Conservation (phyloP, 1,140 invertebrate genomes). For the Battus philenor region DNA sequence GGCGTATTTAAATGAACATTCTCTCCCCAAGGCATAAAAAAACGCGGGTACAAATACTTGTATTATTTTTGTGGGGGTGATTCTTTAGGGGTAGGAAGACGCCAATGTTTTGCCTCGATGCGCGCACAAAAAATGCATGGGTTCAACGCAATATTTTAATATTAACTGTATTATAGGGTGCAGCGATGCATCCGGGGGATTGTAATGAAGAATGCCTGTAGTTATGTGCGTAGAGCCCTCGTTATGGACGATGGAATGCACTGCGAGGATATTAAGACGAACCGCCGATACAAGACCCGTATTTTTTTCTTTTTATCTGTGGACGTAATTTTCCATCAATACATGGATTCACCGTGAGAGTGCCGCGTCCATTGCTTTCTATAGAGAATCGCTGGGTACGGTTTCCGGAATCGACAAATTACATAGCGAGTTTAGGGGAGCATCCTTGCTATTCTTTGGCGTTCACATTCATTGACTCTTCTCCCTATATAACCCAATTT, state of each 20-base stretch:
- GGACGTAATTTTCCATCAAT: no score
- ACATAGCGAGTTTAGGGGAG: no score
- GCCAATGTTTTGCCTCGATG: conserved; percentile 63
- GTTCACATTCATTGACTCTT: no score
- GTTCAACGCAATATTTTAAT: conserved; percentile 71
- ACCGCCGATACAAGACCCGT: no score
- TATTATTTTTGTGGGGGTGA: conserved; percentile 66
- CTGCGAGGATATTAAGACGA: neutral
- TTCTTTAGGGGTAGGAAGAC: conserved; percentile 43
- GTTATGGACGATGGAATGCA: conserved; percentile 5
- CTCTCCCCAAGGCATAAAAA: conserved; percentile 44
- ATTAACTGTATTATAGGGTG: conserved; percentile 69
- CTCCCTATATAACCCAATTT: no score
- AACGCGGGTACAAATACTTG: conserved; percentile 66
- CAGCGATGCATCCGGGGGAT: conserved; percentile 47
- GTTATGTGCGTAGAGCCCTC: conserved; percentile 36
- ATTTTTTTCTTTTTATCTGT: no score
- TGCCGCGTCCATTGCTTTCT: no score
- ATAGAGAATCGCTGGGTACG: no score
- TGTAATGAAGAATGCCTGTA: conserved; percentile 33
- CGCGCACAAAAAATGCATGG: conserved; percentile 63
- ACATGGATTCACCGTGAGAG: no score
- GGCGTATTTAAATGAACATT: conserved; percentile 54
- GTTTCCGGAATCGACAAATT: no score
- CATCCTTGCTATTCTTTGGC: no score